phyloP scores from a whole-genome alignment of 1,140 invertebrate species.

The Ostrea edulis region DNA sequence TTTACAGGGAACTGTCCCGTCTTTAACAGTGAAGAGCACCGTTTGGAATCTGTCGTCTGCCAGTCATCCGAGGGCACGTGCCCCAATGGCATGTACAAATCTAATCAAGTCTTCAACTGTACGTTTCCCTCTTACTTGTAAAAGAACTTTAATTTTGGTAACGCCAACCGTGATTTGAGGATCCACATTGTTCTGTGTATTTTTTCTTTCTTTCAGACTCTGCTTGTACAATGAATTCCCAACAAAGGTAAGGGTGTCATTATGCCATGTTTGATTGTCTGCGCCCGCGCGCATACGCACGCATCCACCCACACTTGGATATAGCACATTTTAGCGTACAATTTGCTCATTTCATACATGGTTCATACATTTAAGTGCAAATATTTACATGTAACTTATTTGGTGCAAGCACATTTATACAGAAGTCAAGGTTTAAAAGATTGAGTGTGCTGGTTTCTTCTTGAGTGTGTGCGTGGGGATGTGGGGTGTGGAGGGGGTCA shows the following conservation, averaged over 20 bases:
- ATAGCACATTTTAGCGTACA: too few species aligned
- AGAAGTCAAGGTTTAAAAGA: too few species aligned
- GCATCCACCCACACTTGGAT: too few species aligned
- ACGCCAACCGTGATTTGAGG: neutral
- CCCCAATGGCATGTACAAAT: neutral
- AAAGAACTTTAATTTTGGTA: neutral
- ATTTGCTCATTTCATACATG: too few species aligned
- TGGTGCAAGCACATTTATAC: too few species aligned
- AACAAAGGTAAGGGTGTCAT: neutral
- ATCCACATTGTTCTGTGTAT: neutral
- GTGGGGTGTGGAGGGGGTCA: too few species aligned
- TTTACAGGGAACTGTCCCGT: neutral
- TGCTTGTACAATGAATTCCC: neutral
- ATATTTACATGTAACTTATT: too few species aligned
- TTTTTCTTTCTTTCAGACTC: neutral
- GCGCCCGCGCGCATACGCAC: too few species aligned
- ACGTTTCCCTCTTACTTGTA: neutral
- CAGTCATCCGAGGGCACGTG: neutral
- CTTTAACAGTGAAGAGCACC: constrained; percentile 2
- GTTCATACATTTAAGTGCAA: too few species aligned
- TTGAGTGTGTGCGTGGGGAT: too few species aligned
- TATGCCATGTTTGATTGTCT: neutral
- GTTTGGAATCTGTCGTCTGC: constrained; percentile 8
- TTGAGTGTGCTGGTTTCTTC: too few species aligned
- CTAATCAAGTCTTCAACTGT: neutral